Conservation (phyloP, 2,797 vertebrate genomes). For the Malurus splendens region DNA sequence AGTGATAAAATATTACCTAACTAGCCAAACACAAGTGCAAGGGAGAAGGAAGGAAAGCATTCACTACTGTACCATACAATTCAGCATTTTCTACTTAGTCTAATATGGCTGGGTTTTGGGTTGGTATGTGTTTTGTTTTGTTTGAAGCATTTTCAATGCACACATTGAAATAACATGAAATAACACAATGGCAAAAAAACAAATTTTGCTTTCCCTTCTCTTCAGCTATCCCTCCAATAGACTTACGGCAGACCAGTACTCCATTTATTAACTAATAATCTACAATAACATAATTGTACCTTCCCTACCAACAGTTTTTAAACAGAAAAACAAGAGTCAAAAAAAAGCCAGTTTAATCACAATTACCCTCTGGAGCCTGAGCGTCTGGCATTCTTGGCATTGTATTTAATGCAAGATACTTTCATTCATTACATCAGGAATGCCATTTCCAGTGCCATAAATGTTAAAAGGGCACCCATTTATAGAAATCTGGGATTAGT, state of each 20-base stretch:
- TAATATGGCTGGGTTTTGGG: accelerated
- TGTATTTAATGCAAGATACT: neutral
- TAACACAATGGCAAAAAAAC: neutral
- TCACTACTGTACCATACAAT: neutral
- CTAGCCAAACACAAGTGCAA: neutral
- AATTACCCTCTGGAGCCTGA: neutral
- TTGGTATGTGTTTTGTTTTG: neutral
- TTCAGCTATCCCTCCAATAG: neutral
- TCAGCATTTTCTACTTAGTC: neutral
- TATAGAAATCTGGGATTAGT: neutral
- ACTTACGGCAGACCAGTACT: neutral
- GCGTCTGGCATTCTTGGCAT: neutral
- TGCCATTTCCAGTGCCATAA: neutral
- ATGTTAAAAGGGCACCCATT: neutral
- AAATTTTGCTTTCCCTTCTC: neutral
- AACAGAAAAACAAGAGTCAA: neutral
- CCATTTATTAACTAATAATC: neutral
- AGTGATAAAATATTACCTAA: neutral
- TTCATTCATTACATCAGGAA: neutral
- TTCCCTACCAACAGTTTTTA: neutral
- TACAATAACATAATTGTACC: neutral
- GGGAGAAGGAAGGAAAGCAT: neutral
- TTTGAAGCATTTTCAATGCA: neutral
- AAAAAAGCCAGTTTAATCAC: neutral
- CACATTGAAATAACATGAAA: neutral